These are phyloP conservation scores for Lampropteryx suffumata DNA, from an alignment of 2,888 invertebrate species.

Conservation along the genomic window DNA sequence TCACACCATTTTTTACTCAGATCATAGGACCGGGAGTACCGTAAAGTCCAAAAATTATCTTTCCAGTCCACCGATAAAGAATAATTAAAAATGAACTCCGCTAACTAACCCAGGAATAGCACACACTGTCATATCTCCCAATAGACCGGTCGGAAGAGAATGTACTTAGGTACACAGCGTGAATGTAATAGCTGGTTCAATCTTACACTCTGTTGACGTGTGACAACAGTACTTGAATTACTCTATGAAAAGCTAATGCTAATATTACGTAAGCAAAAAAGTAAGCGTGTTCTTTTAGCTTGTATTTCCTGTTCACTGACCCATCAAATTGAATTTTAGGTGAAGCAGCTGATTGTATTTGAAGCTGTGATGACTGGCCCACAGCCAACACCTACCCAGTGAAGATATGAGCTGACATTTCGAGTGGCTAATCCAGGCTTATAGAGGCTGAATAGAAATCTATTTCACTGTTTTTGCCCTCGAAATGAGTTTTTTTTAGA, in stretches of 20 bases:
- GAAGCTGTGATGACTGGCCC: constrained; percentile 19
- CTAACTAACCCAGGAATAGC: constrained; percentile 28
- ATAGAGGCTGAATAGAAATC: constrained; percentile 25
- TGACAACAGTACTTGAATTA: too few relatives aligned
- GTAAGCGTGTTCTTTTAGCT: too few relatives aligned
- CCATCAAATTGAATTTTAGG: too few relatives aligned
- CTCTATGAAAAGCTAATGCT: too few relatives aligned
- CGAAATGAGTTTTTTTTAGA: constrained; percentile 14
- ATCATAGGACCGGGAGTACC: constrained; percentile 1
- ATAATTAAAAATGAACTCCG: constrained; percentile 24
- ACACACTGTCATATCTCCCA: constrained; percentile 33
- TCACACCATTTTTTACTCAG: constrained; percentile 2
- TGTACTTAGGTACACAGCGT: not conserved
- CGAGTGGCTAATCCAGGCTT: constrained; percentile 31
- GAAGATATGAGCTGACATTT: constrained; percentile 30
- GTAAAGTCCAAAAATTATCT: constrained; percentile 23
- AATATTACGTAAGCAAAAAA: too few relatives aligned
- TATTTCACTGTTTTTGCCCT: constrained; percentile 23
- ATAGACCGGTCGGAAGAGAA: constrained; percentile 17
- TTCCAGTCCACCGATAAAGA: constrained; percentile 27
- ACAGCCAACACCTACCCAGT: constrained; percentile 25
- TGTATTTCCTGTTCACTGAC: too few relatives aligned
- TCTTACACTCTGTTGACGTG: too few relatives aligned
- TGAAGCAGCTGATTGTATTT: not conserved
- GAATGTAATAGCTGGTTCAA: constrained; percentile 1